Conservation (phyloP, 2,888 invertebrate species). For the Diarsia brunnea region DNA sequence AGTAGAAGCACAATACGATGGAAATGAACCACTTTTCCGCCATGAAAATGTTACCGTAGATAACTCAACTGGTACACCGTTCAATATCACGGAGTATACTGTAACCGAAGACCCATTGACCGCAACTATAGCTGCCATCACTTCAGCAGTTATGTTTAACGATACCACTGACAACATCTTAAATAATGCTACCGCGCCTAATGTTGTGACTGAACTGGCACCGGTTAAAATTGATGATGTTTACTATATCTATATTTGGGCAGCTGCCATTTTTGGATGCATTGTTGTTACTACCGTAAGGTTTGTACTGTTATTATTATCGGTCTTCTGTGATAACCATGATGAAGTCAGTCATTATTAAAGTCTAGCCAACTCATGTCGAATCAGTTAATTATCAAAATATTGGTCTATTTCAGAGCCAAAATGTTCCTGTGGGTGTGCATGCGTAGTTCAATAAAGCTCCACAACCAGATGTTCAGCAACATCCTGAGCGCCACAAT, state of each 20-base stretch:
- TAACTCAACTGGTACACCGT: slow-evolving; percentile 7
- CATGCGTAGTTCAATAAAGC: slow-evolving; percentile 93
- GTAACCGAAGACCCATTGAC: slow-evolving; percentile 24
- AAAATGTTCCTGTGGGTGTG: slow-evolving; percentile 93
- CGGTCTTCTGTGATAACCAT: too few species aligned
- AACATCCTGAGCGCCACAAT: slow-evolving; percentile 94
- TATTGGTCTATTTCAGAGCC: slow-evolving; percentile 87
- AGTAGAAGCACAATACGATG: slow-evolving; percentile 73
- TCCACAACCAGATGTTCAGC: slow-evolving; percentile 95
- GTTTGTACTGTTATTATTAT: slow-evolving; percentile 67
- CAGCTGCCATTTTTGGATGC: slow-evolving; percentile 89
- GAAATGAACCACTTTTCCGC: slow-evolving; percentile 23
- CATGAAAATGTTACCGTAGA: not conserved
- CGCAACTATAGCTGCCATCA: slow-evolving; percentile 29
- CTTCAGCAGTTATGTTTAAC: slow-evolving; percentile 15
- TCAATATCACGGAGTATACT: slow-evolving; percentile 27
- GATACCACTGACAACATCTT: slow-evolving; percentile 1
- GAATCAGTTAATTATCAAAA: not conserved
- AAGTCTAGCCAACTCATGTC: not conserved
- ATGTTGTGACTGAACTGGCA: slow-evolving; percentile 51
- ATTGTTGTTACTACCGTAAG: slow-evolving; percentile 90
- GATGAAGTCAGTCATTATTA: not conserved
- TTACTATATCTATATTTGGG: slow-evolving; percentile 91
- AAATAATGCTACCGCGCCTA: slow-evolving; percentile 16
- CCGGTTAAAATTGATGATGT: slow-evolving; percentile 72